Evolutionary conservation across 1,140 invertebrate species (phyloP).

Genomic region (Cydia amplana): DNA sequence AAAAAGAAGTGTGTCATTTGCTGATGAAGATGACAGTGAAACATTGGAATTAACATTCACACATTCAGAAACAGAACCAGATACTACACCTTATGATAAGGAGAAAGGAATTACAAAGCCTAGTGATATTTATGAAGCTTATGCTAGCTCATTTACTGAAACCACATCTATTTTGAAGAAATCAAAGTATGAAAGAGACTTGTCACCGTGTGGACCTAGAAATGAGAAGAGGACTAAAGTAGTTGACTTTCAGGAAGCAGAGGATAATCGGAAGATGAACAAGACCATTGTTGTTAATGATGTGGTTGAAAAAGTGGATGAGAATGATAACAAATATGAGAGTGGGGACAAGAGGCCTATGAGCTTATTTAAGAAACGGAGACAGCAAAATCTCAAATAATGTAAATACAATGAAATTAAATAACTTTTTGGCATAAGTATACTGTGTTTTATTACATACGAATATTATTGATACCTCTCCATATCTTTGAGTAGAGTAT

Average conservation of each 20-base stretch:
- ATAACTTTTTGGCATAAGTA: neutral
- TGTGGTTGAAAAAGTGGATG: slow-evolving; percentile 56
- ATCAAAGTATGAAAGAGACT: slow-evolving; percentile 49
- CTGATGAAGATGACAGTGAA: slow-evolving; percentile 63
- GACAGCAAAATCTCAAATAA: slow-evolving; percentile 51
- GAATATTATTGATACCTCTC: too few species aligned
- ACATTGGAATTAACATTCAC: slow-evolving; percentile 66
- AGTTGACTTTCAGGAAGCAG: neutral
- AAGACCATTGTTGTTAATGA: slow-evolving; percentile 61
- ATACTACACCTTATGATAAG: slow-evolving; percentile 48
- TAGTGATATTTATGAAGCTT: slow-evolving; percentile 69
- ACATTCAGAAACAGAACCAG: slow-evolving; percentile 57
- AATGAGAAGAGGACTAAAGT: slow-evolving; percentile 22
- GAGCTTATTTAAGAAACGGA: slow-evolving; percentile 68
- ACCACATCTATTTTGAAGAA: slow-evolving; percentile 74
- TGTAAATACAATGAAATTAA: slow-evolving; percentile 27
- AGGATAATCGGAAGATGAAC: slow-evolving; percentile 34
- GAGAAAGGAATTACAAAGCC: slow-evolving; percentile 63
- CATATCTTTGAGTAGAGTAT: too few species aligned
- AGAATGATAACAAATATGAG: slow-evolving; percentile 40
- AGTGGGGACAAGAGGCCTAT: slow-evolving; percentile 50
- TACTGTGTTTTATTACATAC: neutral
- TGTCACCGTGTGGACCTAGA: slow-evolving; percentile 12
- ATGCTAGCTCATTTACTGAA: slow-evolving; percentile 52
- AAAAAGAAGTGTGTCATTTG: slow-evolving; percentile 67